phyloP scores from a whole-genome alignment of 2,113 vertebrate genomes.

The Propithecus coquereli region DNA sequence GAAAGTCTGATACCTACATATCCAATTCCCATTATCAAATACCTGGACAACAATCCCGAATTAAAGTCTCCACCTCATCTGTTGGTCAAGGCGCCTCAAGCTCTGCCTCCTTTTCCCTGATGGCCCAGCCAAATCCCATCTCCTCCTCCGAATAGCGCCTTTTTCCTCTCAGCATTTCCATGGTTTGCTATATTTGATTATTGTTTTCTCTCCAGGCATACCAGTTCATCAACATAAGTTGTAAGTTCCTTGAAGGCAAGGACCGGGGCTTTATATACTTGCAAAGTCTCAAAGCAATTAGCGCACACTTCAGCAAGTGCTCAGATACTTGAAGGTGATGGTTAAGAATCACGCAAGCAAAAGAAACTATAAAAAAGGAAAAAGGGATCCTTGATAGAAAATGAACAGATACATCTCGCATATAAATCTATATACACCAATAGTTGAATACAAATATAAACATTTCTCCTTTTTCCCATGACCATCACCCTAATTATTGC shows the following conservation, averaged over 20 bases:
- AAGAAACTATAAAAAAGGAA: not conserved
- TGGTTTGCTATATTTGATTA: not conserved
- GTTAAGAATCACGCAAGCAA: not conserved
- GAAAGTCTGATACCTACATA: not conserved
- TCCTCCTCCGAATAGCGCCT: not conserved
- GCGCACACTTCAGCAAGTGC: no score
- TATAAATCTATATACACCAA: not conserved
- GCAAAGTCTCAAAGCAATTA: not conserved
- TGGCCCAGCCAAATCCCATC: not conserved
- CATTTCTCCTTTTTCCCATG: not conserved
- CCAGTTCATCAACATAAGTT: not conserved
- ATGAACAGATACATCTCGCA: not conserved
- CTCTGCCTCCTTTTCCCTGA: not conserved
- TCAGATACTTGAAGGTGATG: not conserved
- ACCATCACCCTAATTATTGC: not conserved
- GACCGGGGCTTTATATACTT: not conserved
- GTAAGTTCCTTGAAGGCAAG: slow-evolving; percentile 46
- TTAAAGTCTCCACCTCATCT: not conserved
- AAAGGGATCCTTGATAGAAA: not conserved
- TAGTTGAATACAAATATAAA: not conserved
- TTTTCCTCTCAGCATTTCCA: not conserved
- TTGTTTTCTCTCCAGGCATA: not conserved
- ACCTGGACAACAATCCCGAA: not conserved
- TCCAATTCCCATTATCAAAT: not conserved
- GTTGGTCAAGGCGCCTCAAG: not conserved